phyloP scores from a whole-genome alignment of 2,113 vertebrate species.

The Semicossyphus pulcher region DNA sequence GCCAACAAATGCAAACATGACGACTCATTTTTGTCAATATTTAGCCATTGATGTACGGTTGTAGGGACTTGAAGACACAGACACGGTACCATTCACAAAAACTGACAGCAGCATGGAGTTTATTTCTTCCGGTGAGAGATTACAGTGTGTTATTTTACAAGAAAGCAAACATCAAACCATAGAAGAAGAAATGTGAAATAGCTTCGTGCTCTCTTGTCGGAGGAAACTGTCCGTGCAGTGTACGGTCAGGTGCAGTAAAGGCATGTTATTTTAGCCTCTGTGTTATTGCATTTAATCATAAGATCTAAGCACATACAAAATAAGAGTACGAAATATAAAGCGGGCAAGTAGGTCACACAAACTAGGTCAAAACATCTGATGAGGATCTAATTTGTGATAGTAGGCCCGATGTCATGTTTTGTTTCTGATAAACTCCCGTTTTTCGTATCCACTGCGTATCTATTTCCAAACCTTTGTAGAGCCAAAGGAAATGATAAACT shows the following conservation, averaged over 20 bases:
- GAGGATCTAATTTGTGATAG: conserved; percentile 51
- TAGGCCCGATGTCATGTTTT: conserved; percentile 46
- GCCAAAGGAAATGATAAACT: conserved; percentile 37
- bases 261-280: conserved; percentile 8
- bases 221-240: neutral
- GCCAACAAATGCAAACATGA: neutral
- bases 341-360: conserved; percentile 58
- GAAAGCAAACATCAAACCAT: conserved; percentile 4
- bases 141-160: conserved; percentile 6
- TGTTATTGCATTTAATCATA: conserved; percentile 43
- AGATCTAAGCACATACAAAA: conserved; percentile 42
- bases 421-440: conserved; percentile 44
- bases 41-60: no score
- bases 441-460: conserved; percentile 28
- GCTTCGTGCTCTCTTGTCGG: neutral
- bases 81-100: neutral
- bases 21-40: no score
- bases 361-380: conserved; percentile 60
- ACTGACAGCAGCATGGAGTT: neutral
- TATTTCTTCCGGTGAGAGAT: conserved; percentile 19
- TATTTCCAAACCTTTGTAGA: conserved; percentile 31
- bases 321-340: conserved; percentile 25
- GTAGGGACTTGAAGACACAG: neutral
- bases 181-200: conserved; percentile 11
- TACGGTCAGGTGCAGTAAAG: conserved; percentile 8